Evolutionary conservation across 2,888 invertebrate genomes (phyloP).

Genomic region (Caenorhabditis japonica): DNA sequence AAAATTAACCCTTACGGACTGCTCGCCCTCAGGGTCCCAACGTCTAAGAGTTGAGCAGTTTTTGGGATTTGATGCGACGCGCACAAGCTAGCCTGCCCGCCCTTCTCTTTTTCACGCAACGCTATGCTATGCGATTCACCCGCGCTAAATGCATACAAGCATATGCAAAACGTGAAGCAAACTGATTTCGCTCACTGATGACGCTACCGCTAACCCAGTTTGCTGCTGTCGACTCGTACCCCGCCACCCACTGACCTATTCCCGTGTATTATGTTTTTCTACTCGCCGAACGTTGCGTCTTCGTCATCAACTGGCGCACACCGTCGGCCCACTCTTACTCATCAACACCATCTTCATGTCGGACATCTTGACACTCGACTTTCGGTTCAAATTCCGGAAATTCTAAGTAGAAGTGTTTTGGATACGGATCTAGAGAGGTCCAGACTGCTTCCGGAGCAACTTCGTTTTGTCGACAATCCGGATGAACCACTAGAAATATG

Average conservation of each 20-base stretch:
- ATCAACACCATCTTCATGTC: constrained; percentile 53
- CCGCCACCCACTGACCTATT: constrained; percentile 17
- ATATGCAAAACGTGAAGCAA: constrained; percentile 40
- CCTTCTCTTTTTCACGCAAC: constrained; percentile 46
- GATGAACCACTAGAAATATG: constrained; percentile 40
- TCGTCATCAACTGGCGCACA: constrained; percentile 36
- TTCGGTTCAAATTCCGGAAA: constrained; percentile 60
- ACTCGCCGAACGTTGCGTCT: constrained; percentile 67
- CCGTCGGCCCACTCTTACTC: constrained; percentile 43
- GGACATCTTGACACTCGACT: constrained; percentile 58
- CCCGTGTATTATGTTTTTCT: constrained; percentile 68
- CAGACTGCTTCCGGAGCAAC: constrained; percentile 31
- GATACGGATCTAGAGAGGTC: constrained; percentile 34
- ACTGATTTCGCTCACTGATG: constrained; percentile 37
- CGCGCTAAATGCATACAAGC: too few species aligned
- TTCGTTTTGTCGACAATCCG: constrained; percentile 10
- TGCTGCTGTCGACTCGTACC: constrained; percentile 9
- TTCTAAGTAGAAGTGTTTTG: constrained; percentile 39
- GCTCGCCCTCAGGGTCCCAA: constrained; percentile 18
- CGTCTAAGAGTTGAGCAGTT: constrained; percentile 33
- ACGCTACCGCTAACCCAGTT: constrained; percentile 37
- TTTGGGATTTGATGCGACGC: constrained; percentile 43
- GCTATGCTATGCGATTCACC: constrained; percentile 51
- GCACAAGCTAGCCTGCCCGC: constrained; percentile 43
- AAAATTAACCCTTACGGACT: constrained; percentile 40